A percentile compares a stretch with the other conserved stretches of the same genome.
Conservation (phyloP, 2,888 invertebrate genomes). For the Caenorhabditis afra region DNA sequence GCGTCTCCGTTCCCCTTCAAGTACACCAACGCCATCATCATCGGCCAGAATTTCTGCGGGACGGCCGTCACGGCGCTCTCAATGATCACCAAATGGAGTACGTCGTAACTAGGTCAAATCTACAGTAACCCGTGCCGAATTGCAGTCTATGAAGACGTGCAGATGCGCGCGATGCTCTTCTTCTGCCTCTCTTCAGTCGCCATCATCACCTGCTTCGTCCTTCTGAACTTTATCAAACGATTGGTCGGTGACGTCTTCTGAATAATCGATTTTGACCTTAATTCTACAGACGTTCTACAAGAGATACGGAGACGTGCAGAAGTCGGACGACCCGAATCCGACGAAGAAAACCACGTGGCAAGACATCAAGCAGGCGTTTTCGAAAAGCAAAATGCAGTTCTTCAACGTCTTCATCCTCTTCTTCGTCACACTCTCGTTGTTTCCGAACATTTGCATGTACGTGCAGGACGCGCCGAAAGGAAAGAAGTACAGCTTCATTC, state of each 20-base stretch:
- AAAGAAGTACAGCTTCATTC: conserved; percentile 51
- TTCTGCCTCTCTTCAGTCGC: conserved; percentile 88
- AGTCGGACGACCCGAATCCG: background rate
- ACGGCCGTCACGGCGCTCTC: conserved; percentile 79
- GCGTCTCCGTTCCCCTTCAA: conserved; percentile 89
- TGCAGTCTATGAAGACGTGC: conserved; percentile 30
- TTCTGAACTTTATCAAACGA: conserved; percentile 34
- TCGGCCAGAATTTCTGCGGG: conserved; percentile 83
- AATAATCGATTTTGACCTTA: background rate
- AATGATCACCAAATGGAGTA: conserved; percentile 69
- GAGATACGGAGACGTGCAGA: conserved; percentile 21
- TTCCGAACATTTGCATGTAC: conserved; percentile 87
- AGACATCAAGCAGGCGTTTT: conserved; percentile 23
- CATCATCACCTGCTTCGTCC: conserved; percentile 34
- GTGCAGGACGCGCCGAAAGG: conserved; percentile 29
- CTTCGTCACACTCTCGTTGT: conserved; percentile 92
- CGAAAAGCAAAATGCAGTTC: conserved; percentile 84
- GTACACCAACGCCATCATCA: conserved; percentile 91
- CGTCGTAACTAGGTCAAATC: background rate
- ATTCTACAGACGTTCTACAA: conserved; percentile 21
- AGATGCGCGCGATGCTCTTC: conserved; percentile 89
- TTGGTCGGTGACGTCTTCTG: conserved; percentile 4
- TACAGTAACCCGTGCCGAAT: background rate
- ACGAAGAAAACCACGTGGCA: conserved; percentile 11
- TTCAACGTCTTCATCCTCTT: conserved; percentile 94